phyloP scores from a whole-genome alignment of 35 echinoderm and acorn worm species.

The Apostichopus californicus region DNA sequence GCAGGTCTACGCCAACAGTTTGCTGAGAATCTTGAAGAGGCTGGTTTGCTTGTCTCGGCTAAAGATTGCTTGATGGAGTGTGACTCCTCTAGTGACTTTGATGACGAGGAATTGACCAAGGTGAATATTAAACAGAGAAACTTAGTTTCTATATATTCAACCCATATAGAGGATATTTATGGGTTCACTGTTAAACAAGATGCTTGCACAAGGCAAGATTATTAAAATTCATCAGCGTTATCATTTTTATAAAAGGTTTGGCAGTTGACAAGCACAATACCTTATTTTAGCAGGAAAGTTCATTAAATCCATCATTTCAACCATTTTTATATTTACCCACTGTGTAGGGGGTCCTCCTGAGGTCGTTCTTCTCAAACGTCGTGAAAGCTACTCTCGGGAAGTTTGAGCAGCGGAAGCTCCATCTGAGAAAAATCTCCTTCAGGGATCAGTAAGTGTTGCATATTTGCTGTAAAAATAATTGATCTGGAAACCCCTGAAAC shows the following conservation, averaged over 20 bases:
- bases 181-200: too few relatives aligned
- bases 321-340: neutral
- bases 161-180: too few relatives aligned
- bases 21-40: slow-evolving; percentile 72
- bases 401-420: slow-evolving; percentile 64
- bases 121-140: slow-evolving; percentile 32
- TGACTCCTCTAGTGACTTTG: slow-evolving; percentile 59
- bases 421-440: slow-evolving; percentile 65
- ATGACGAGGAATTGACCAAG: slow-evolving; percentile 73
- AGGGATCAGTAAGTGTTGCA: slow-evolving; percentile 80
- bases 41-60: slow-evolving; percentile 58
- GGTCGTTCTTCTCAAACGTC: slow-evolving; percentile 81
- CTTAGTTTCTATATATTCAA: neutral
- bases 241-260: too few relatives aligned
- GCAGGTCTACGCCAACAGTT: slow-evolving; percentile 83
- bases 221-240: too few relatives aligned
- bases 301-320: too few relatives aligned
- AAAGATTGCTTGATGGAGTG: slow-evolving; percentile 46
- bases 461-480: neutral
- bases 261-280: too few relatives aligned
- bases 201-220: too few relatives aligned
- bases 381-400: slow-evolving; percentile 62
- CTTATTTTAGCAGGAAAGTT: too few relatives aligned
- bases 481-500: too few relatives aligned
- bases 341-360: slow-evolving; percentile 70